Conservation (phyloP, 2,888 invertebrate genomes). For the Sicus ferrugineus region DNA sequence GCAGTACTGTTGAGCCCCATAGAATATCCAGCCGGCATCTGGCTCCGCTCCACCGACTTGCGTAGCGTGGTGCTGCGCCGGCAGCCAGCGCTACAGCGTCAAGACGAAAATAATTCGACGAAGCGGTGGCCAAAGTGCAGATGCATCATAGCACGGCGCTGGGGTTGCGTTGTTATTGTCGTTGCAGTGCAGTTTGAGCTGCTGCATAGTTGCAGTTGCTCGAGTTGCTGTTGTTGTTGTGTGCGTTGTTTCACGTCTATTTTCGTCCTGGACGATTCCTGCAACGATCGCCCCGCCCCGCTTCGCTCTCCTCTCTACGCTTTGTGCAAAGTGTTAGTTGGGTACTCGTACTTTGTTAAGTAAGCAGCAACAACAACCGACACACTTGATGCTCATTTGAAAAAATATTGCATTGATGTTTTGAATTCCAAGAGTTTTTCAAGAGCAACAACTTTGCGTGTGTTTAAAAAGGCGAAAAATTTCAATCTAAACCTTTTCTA, state of each 20-base stretch:
- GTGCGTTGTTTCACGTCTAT: conserved; percentile 41
- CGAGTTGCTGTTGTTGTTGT: not conserved
- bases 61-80: no score
- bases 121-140: conserved; percentile 32
- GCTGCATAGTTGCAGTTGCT: not conserved
- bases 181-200: no score
- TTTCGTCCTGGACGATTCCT: conserved; percentile 44
- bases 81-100: not conserved
- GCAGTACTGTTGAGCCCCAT: not conserved
- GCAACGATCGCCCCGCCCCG: conserved; percentile 34
- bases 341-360: no score
- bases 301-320: conserved; percentile 23
- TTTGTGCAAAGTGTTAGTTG: conserved; percentile 27
- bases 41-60: conserved; percentile 12
- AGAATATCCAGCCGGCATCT: conserved; percentile 18
- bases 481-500: not conserved
- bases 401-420: conserved; percentile 32
- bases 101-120: conserved; percentile 28
- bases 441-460: conserved; percentile 49
- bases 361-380: conserved; percentile 25
- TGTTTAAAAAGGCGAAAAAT: conserved; percentile 36
- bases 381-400: conserved; percentile 33
- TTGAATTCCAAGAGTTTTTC: conserved; percentile 40
- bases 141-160: conserved; percentile 21
- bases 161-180: conserved; percentile 14